Conservation (phyloP, 2,113 vertebrate species). For the Cololabis saira region DNA sequence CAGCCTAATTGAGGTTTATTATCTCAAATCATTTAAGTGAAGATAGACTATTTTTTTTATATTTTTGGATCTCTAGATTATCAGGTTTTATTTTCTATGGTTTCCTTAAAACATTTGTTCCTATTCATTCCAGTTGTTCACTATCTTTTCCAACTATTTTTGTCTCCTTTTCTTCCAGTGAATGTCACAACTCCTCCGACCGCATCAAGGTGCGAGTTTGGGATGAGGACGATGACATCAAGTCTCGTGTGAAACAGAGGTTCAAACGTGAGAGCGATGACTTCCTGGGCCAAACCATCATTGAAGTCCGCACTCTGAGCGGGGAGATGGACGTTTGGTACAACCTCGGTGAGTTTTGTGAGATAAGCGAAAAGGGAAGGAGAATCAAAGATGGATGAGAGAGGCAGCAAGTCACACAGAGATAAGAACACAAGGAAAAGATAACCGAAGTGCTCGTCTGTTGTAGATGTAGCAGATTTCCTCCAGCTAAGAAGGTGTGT, state of each 20-base stretch:
- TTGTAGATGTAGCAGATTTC: constrained; percentile 25
- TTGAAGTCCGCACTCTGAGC: constrained; percentile 96
- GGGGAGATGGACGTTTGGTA: constrained; percentile 99
- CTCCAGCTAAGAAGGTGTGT: constrained; percentile 20
- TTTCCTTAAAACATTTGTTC: not conserved
- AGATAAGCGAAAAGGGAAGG: constrained; percentile 10
- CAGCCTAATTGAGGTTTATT: too few species aligned
- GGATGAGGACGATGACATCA: constrained; percentile 98
- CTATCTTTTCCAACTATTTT: not conserved
- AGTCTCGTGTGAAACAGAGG: constrained; percentile 95
- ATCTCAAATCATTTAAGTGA: too few species aligned
- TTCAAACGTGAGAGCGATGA: constrained; percentile 97
- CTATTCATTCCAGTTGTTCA: not conserved
- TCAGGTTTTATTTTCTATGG: too few species aligned
- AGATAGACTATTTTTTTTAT: too few species aligned
- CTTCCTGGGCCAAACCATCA: constrained; percentile 97
- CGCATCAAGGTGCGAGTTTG: constrained; percentile 98
- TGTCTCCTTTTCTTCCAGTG: constrained; percentile 76
- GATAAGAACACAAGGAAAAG: constrained; percentile 21
- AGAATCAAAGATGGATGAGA: constrained; percentile 28
- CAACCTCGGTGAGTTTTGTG: constrained; percentile 89
- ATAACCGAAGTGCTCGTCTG: constrained; percentile 31
- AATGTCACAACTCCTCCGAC: constrained; percentile 98
- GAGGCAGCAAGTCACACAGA: constrained; percentile 4
- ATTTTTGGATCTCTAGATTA: too few species aligned